These are phyloP conservation scores for Sinocyclocheilus rhinocerous DNA, from an alignment of 2,113 vertebrate species.

Conservation along the genomic window DNA sequence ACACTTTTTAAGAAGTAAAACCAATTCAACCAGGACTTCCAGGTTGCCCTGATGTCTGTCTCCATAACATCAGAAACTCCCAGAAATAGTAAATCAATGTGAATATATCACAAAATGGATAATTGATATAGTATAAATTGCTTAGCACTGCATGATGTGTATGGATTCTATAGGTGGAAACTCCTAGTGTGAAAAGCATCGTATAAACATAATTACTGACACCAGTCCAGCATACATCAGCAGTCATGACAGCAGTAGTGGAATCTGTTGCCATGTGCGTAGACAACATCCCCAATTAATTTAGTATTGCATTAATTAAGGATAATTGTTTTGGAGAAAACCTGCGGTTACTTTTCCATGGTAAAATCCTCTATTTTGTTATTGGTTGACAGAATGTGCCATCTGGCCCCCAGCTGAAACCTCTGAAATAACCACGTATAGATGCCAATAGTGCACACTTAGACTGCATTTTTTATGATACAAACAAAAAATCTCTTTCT, in stretches of 20 bases:
- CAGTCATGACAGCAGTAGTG: constrained; percentile 38
- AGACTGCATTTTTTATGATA: background rate
- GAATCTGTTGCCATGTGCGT: constrained; percentile 57
- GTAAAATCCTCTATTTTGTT: constrained; percentile 55
- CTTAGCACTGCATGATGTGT: background rate
- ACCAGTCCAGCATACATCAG: constrained; percentile 45
- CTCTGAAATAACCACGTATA: constrained; percentile 22
- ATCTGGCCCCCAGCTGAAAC: constrained; percentile 62
- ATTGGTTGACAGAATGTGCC: constrained; percentile 40
- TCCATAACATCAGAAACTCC: background rate
- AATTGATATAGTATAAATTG: background rate
- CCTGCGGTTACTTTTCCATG: constrained; percentile 64
- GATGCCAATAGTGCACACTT: background rate
- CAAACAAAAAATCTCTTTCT: background rate
- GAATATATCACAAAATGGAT: background rate
- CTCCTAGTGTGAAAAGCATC: constrained; percentile 7
- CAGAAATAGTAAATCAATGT: background rate
- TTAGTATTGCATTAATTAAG: constrained; percentile 59
- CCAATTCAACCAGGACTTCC: too few species aligned
- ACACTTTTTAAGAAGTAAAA: too few species aligned
- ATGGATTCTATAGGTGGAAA: constrained; percentile 1
- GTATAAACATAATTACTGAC: constrained; percentile 30
- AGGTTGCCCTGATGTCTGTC: too few species aligned
- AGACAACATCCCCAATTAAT: constrained; percentile 54
- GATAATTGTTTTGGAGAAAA: constrained; percentile 61